These are phyloP conservation scores for Etia nguti DNA, from an alignment of 2,113 vertebrate species.

Conservation along the genomic window DNA sequence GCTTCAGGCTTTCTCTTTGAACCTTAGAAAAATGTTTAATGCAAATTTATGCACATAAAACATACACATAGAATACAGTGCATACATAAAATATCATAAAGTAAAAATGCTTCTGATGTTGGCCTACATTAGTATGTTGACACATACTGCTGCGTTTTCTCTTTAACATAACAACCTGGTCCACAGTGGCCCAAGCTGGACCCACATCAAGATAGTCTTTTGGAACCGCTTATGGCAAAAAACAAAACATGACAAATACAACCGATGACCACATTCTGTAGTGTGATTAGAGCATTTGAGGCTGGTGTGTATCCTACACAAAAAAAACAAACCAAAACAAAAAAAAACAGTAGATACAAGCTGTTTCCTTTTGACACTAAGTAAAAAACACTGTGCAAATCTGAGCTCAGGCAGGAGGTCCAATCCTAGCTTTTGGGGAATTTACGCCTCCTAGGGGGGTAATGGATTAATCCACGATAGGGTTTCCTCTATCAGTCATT, in stretches of 20 bases:
- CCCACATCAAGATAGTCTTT: conserved; percentile 35
- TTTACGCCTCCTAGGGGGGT: neutral
- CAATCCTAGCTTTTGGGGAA: conserved; percentile 30
- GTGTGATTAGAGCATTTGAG: conserved; percentile 36
- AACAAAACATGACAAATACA: conserved; percentile 14
- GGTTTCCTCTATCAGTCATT: conserved; percentile 10
- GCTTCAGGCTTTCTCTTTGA: conserved; percentile 22
- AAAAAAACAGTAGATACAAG: conserved; percentile 29
- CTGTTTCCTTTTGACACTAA: conserved; percentile 26
- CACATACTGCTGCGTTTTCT: conserved; percentile 45
- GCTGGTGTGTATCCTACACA: conserved; percentile 40
- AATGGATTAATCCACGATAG: conserved; percentile 1
- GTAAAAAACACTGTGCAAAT: conserved; percentile 53
- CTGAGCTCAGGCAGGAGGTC: conserved; percentile 36
- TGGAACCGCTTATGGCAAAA: conserved; percentile 12
- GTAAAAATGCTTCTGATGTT: conserved; percentile 69
- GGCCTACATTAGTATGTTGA: conserved; percentile 62
- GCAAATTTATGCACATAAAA: conserved; percentile 71
- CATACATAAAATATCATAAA: conserved; percentile 66
- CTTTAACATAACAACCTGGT: conserved; percentile 37
- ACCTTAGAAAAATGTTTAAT: conserved; percentile 73
- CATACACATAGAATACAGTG: conserved; percentile 70
- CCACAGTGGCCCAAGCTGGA: conserved; percentile 29
- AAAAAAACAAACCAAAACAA: neutral
- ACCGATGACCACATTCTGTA: conserved; percentile 12